A percentile compares a stretch with the other conserved stretches of the same genome.
phyloP scores from a whole-genome alignment of 2,113 vertebrate species.

The Hyaena hyaena region DNA sequence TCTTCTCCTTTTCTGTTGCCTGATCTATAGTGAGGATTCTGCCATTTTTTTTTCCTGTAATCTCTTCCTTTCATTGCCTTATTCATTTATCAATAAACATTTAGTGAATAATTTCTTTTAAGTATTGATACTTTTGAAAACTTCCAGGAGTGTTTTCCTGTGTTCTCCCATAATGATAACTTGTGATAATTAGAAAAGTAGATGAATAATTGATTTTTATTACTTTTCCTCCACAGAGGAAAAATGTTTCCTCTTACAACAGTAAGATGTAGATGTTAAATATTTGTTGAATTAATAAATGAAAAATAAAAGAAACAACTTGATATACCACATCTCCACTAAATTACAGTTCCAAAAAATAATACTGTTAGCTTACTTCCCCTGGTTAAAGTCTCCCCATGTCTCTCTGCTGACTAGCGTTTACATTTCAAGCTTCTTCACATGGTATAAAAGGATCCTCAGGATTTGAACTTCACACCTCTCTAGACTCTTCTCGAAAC shows the following conservation, averaged over 20 bases:
- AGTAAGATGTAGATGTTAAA: not conserved
- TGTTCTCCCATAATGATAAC: not conserved
- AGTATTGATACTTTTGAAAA: not conserved
- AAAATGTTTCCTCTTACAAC: not conserved
- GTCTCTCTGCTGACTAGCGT: not conserved
- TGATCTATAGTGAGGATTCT: not conserved
- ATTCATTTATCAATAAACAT: not conserved
- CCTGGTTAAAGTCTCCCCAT: not conserved
- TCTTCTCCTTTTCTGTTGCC: not conserved
- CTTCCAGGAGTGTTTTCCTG: not conserved
- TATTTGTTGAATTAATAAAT: not conserved
- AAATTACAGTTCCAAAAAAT: not conserved
- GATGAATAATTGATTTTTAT: not conserved
- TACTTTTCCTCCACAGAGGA: not conserved
- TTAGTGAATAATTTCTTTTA: not conserved
- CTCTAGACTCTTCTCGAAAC: not conserved
- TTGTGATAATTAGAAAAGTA: not conserved
- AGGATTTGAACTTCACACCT: not conserved
- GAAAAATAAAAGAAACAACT: not conserved
- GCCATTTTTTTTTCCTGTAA: not conserved
- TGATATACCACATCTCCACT: not conserved
- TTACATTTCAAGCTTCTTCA: not conserved
- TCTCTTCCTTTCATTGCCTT: not conserved
- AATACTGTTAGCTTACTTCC: not conserved
- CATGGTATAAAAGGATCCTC: not conserved